Percentiles rank a stretch among this genome's conserved stretches.
phyloP scores from a whole-genome alignment of 2,888 invertebrate genomes.

The Tubulanus polymorphus region DNA sequence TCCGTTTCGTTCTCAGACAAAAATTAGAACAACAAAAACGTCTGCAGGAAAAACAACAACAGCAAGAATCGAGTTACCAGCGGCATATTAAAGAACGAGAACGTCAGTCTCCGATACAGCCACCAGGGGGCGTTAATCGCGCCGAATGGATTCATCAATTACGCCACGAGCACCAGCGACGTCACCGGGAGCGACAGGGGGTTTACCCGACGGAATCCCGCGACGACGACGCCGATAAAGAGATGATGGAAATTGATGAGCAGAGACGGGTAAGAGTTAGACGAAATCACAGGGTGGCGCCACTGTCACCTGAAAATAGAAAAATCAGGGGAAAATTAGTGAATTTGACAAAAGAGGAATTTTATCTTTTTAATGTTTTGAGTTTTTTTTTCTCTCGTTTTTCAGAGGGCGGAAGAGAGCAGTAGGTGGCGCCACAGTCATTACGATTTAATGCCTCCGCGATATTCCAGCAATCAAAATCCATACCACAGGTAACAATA shows the following conservation, averaged over 20 bases:
- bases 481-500: too few species aligned
- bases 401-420: constrained; percentile 9
- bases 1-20: too few species aligned
- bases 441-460: too few species aligned
- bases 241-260: constrained; percentile 34
- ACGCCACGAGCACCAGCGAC: constrained; percentile 59
- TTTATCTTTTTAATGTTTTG: too few species aligned
- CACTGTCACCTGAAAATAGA: not conserved
- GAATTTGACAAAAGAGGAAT: too few species aligned
- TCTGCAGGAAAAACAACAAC: constrained; percentile 42
- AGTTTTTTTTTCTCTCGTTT: constrained; percentile 5
- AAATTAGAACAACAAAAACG: constrained; percentile 54
- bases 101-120: not conserved
- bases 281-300: not conserved
- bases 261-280: constrained; percentile 27
- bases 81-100: constrained; percentile 26
- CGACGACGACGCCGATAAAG: constrained; percentile 42
- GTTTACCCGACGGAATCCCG: constrained; percentile 61
- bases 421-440: too few species aligned
- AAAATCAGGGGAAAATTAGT: too few species aligned
- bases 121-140: too few species aligned
- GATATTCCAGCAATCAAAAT: too few species aligned
- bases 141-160: constrained; percentile 57
- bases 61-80: constrained; percentile 15
- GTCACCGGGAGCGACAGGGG: constrained; percentile 60